Base-by-base conservation (phyloP, 2,888 invertebrate genomes). In the Polymixis lichenea region DNA sequence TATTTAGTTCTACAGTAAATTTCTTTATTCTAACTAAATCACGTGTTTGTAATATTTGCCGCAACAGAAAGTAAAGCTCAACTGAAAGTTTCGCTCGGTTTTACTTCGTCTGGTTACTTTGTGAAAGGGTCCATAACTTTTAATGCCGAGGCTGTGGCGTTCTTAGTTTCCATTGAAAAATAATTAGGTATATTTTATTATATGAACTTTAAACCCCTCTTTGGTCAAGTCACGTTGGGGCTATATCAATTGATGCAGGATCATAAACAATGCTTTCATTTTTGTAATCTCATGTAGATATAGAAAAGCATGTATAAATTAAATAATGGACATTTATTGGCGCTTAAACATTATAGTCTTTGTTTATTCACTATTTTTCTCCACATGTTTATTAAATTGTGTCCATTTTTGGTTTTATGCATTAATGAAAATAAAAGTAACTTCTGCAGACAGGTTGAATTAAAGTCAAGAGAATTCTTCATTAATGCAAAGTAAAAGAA, bases 91-190 rank as follows among this genome's bases (percentile, higher is more conserved):
- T 73, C 62, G 55, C 82, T 85, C 53, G 62, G 56, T 53, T 73
- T 19, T 70, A 76, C 70, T 53, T 64, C 66, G 70, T 53, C 80
- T 65, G 71, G 58, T 76, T 76, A 76, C 69, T 70, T 77, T 64
- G 85, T 85, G 82, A 85, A 83, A 73, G 77, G 82, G 70, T 74
- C 85, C 68, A 77, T 73, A 73, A 85, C 64, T 73, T 82, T 79
- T 61, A 69, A 65, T 55, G 65, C 55, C 69, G 83, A 82, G 69
- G 69, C 61, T 80, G 77, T 55, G n/a, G 53, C 58, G 32, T 60
- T 65, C 64, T 69, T 60, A 69, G 77, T 77, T 80, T 55, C 32
- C 43, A 77, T 75, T 75, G 62, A 64, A 43, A 55, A 32, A 66
- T 77, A 49, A 51, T 68, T 67, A 62, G 43, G 19, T 53, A n/a